Evolutionary conservation across 2,797 vertebrate species (phyloP).

Genomic region (Pantherophis vulpinus): DNA sequence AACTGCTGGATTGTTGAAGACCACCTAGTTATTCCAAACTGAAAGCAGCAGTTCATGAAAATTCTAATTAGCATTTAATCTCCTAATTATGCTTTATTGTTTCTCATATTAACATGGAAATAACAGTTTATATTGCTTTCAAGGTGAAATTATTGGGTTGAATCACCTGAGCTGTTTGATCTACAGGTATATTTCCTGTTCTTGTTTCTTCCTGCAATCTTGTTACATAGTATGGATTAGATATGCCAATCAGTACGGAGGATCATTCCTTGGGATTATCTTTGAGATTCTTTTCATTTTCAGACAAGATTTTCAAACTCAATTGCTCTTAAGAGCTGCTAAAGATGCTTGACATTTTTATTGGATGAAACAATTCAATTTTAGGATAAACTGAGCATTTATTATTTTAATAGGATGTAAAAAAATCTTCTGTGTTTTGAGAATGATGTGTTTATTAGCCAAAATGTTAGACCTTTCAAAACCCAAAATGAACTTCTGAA

Average conservation of each 20-base stretch:
- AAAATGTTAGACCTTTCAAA: slow-evolving; percentile 13
- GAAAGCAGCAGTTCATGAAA: neutral
- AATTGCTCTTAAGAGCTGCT: slow-evolving; percentile 7
- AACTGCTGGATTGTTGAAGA: neutral
- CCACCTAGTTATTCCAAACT: neutral
- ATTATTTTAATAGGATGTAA: slow-evolving; percentile 3
- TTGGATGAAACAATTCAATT: neutral
- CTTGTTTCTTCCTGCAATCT: neutral
- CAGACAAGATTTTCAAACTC: neutral
- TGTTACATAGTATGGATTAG: neutral
- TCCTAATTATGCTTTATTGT: neutral
- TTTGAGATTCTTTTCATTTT: neutral
- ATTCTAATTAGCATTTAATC: neutral
- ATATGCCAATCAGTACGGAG: neutral
- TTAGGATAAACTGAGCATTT: neutral
- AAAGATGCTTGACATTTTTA: slow-evolving; percentile 16
- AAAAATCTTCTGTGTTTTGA: neutral
- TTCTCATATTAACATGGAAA: neutral
- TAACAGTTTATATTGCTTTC: neutral
- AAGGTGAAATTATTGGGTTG: neutral
- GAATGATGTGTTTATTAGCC: slow-evolving; percentile 1
- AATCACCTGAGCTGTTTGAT: neutral
- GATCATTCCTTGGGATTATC: neutral
- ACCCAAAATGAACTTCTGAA: neutral
- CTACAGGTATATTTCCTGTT: neutral